Base-by-base conservation (phyloP, 1,140 invertebrate species). In the Dysdera silvatica region DNA sequence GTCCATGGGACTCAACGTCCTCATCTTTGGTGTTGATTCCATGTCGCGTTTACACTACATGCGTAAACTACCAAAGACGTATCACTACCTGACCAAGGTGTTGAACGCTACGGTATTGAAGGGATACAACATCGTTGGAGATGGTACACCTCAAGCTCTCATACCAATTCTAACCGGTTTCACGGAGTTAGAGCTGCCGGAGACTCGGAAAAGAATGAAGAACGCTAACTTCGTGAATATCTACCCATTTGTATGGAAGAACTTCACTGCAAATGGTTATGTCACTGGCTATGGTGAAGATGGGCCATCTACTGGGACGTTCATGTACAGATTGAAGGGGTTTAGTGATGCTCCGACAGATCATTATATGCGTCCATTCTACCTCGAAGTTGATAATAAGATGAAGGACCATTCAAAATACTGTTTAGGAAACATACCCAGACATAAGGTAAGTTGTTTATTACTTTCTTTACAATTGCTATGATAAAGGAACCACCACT, bases 21-120 rank as follows among this genome's bases (percentile, higher is more conserved):
- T 95, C 0, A 91, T 95, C 79, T 85, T 93, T 61, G 91, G 90
- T 0, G 89, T 94, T 73, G 94, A 97, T 76, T 95, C 93, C 0
- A 74, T 95, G 0, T 93, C 91, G 0, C 80, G 86, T 40, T 88
- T 91, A 74, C 86, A 87, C 2, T 94, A 94, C 72, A 85, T 89
- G 23, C 80, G 93, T 35, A 87, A 89, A 70, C 77, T 97, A 47
- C 91, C 91, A 2, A 85, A 86, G 67, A 86, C 86, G 8, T 88
- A 89, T 70, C 12, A n/a, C 8, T 90, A 87, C 72, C 76, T 96
- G 29, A 85, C 79, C 0, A 77, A 89, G 14, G 73, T 78, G 8
- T 74, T 95, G n/a, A 77, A 82, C 24, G 84, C 84, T 4, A 76
- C 84, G 14, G 79, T 91, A 6, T 73, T 95, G 1, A 79, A 90